These are phyloP conservation scores for Drosophila dives DNA, from an alignment of 2,888 invertebrate genomes.

Conservation along the genomic window DNA sequence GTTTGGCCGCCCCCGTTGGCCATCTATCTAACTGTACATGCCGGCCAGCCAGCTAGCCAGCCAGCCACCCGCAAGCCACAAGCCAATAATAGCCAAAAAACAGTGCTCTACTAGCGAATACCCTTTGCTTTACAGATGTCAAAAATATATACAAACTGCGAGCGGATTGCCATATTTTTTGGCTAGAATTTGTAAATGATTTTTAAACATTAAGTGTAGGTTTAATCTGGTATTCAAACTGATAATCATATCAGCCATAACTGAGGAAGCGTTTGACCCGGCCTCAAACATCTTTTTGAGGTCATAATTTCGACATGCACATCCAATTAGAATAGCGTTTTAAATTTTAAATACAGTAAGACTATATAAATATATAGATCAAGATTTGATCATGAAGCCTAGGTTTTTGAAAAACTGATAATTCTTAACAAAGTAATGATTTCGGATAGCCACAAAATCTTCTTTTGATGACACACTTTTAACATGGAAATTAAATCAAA, in stretches of 20 bases:
- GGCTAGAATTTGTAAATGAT: rapidly evolving
- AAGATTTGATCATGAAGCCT: background rate
- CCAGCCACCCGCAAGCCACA: conserved; percentile 38
- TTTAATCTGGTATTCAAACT: background rate
- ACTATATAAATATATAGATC: background rate
- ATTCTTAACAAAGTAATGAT: background rate
- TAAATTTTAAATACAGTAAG: background rate
- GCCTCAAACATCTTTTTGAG: background rate
- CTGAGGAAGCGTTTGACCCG: background rate
- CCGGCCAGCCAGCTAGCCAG: background rate
- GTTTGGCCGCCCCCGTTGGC: conserved; percentile 52
- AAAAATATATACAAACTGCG: background rate
- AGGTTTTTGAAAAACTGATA: background rate
- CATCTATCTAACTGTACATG: conserved; percentile 34
- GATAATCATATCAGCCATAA: too few relatives aligned
- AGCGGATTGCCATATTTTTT: background rate
- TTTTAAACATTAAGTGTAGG: background rate
- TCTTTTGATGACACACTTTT: background rate
- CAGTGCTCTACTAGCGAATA: background rate
- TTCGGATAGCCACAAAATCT: rapidly evolving
- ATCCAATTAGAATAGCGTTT: background rate
- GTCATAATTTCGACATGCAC: background rate
- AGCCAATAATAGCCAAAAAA: too few relatives aligned
- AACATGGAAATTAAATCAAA: background rate
- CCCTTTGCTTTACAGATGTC: background rate